Conservation (phyloP, 2,888 invertebrate genomes). For the Cheilosia scutellata region DNA sequence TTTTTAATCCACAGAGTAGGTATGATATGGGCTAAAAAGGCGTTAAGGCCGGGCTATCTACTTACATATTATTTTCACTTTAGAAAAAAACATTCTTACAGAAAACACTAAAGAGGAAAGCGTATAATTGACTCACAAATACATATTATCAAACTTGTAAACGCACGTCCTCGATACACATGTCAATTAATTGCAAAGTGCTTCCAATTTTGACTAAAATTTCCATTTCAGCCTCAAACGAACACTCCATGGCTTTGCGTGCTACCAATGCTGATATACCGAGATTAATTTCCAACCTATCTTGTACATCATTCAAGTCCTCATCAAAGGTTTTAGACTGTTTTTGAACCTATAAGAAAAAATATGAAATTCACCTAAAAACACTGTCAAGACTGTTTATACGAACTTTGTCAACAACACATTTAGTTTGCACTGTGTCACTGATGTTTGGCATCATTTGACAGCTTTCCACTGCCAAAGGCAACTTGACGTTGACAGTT, state of each 20-base stretch:
- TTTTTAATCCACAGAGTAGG: too few relatives aligned
- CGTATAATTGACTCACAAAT: not conserved
- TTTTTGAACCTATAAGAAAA: not conserved
- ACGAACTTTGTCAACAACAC: constrained; percentile 42
- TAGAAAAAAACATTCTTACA: too few relatives aligned
- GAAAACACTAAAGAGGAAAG: too few relatives aligned
- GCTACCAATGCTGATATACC: constrained; percentile 10
- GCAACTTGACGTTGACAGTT: constrained; percentile 21
- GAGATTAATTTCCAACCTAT: constrained; percentile 19
- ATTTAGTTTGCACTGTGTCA: not conserved
- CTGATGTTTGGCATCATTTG: not conserved
- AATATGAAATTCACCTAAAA: not conserved
- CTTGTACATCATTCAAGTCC: constrained; percentile 22
- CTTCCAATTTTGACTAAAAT: constrained; percentile 20
- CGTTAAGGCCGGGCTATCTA: too few relatives aligned
- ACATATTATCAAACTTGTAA: not conserved
- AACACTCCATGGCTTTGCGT: constrained; percentile 38
- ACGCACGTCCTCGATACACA: constrained; percentile 1
- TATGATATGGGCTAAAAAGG: too few relatives aligned
- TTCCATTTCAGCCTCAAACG: constrained; percentile 21
- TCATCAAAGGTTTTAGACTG: constrained; percentile 18
- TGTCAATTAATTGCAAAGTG: constrained; percentile 21
- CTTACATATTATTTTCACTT: too few relatives aligned
- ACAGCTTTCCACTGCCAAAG: constrained; percentile 14
- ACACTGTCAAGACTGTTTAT: not conserved